phyloP scores from a whole-genome alignment of 92 coral and sea anemone species.

The Pocillopora meandrina region DNA sequence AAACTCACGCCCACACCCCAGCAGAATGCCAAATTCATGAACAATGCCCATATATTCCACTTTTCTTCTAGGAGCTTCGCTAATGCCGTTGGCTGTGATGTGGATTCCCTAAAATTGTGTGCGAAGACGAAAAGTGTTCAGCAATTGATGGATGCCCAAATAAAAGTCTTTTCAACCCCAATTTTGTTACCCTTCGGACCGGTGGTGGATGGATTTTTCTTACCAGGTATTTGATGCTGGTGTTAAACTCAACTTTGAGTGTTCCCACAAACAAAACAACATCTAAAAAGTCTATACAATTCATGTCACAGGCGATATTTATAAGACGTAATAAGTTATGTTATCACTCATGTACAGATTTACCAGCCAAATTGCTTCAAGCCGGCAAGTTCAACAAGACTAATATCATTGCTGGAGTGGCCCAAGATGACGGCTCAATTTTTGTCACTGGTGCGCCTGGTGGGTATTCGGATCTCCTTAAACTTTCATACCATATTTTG shows the following conservation, averaged over 20 bases:
- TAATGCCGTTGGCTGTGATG: slow-evolving; percentile 31
- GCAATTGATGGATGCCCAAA: slow-evolving; percentile 26
- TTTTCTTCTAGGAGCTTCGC: slow-evolving; percentile 37
- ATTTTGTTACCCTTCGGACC: slow-evolving; percentile 32
- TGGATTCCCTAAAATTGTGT: slow-evolving; percentile 20
- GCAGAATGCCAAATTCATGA: too few relatives aligned
- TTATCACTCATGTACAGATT: background rate
- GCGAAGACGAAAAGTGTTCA: slow-evolving; percentile 25
- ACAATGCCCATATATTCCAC: too few relatives aligned
- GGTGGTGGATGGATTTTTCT: slow-evolving; percentile 42
- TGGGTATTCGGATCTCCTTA: background rate
- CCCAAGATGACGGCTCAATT: slow-evolving; percentile 49
- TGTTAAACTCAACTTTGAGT: too few relatives aligned
- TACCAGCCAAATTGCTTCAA: slow-evolving; percentile 28
- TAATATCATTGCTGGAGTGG: slow-evolving; percentile 40
- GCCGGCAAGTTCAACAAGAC: slow-evolving; percentile 44
- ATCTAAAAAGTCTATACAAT: too few relatives aligned
- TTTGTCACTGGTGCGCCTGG: slow-evolving; percentile 31
- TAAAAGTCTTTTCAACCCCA: background rate
- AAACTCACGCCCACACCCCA: too few relatives aligned
- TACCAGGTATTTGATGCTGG: slow-evolving; percentile 39
- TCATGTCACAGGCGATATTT: too few relatives aligned
- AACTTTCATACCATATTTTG: background rate
- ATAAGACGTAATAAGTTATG: background rate
- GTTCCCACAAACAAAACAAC: too few relatives aligned